Conservation (phyloP, 1,140 invertebrate genomes). For the Lasaia peninsularis region DNA sequence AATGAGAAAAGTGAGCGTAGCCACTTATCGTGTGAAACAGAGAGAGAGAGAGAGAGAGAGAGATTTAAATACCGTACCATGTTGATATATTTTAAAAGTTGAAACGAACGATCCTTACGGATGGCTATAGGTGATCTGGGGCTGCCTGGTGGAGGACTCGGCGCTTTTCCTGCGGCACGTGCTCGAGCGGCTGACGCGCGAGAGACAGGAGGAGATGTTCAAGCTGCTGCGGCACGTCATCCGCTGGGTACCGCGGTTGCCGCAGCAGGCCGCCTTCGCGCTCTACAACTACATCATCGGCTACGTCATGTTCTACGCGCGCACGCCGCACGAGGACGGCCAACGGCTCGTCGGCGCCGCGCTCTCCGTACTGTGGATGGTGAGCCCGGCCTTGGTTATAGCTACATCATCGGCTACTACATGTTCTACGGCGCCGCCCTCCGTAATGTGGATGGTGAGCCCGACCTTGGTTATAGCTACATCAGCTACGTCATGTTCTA, state of each 20-base stretch:
- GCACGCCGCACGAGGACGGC: constrained; percentile 95
- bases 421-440: too few relatives aligned
- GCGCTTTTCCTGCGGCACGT: constrained; percentile 97
- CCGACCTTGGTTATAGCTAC: too few relatives aligned
- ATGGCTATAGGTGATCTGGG: constrained; percentile 91
- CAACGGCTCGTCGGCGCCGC: constrained; percentile 96
- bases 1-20: too few relatives aligned
- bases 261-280: constrained; percentile 98
- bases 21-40: too few relatives aligned
- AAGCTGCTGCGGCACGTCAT: constrained; percentile 95
- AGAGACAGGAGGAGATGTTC: constrained; percentile 97
- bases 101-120: too few relatives aligned
- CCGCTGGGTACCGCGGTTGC: constrained; percentile 93
- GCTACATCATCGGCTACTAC: too few relatives aligned
- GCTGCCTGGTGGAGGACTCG: constrained; percentile 98
- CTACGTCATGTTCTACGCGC: constrained; percentile 99
- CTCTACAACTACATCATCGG: constrained; percentile 99
- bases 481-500: too few relatives aligned
- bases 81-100: too few relatives aligned
- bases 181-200: constrained; percentile 95
- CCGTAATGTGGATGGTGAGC: too few relatives aligned
- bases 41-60: too few relatives aligned
- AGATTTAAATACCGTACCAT: too few relatives aligned
- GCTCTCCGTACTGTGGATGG: constrained; percentile 97
- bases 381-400: too few relatives aligned